Evolutionary conservation across 2,797 vertebrate genomes (phyloP).

Genomic region (Enteromius mattozi): DNA sequence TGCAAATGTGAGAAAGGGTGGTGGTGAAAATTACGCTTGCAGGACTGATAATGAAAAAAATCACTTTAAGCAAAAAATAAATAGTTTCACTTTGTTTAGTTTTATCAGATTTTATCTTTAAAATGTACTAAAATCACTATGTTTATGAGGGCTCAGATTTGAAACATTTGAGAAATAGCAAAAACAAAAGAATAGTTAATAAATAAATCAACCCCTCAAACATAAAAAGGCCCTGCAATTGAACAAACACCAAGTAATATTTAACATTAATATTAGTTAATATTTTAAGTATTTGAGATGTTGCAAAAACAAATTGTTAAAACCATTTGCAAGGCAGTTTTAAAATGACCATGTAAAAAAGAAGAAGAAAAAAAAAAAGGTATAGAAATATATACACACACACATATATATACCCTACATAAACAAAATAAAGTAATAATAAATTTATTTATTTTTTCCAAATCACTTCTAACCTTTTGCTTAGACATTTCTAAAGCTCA

Average conservation of each 20-base stretch:
- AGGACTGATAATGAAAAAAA: neutral
- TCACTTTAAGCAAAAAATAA: neutral
- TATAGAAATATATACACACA: no score
- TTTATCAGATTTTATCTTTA: neutral
- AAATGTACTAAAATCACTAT: neutral
- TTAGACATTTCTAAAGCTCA: no score
- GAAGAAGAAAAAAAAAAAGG: no score
- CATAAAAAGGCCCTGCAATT: no score
- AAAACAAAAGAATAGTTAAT: neutral
- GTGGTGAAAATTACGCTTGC: neutral
- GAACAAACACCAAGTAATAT: no score
- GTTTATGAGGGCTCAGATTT: neutral
- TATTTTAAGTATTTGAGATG: neutral
- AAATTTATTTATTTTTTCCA: no score
- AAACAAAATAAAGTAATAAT: no score
- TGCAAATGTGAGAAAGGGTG: neutral
- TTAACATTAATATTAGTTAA: neutral
- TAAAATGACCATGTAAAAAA: neutral
- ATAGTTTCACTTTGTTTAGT: neutral
- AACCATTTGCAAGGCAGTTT: neutral
- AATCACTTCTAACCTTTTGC: neutral
- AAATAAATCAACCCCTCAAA: neutral
- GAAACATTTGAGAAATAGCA: neutral
- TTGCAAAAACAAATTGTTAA: neutral
- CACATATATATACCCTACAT: no score